phyloP scores from a whole-genome alignment of 2,113 vertebrate genomes.

The Guaruba guarouba region DNA sequence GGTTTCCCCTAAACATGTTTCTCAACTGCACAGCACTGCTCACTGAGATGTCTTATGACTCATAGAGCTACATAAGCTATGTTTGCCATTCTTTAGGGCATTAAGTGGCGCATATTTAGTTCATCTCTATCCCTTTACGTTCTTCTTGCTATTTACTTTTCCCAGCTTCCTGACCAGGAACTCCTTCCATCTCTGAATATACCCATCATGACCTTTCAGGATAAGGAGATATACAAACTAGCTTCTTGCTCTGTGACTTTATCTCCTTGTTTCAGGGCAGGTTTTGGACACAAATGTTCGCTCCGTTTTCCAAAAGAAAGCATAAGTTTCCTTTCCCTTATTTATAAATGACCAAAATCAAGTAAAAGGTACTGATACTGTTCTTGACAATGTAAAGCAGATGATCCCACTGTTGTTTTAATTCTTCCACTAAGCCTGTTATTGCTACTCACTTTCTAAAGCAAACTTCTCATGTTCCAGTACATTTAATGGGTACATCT shows the following conservation, averaged over 20 bases:
- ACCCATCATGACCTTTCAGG: accelerated
- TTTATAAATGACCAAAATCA: not conserved
- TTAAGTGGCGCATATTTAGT: not conserved
- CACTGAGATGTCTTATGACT: not conserved
- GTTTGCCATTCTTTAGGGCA: not conserved
- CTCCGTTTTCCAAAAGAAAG: not conserved
- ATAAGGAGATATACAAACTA: not conserved
- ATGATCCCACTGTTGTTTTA: not conserved
- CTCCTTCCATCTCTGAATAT: not conserved
- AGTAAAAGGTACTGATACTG: not conserved
- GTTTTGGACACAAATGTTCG: not conserved
- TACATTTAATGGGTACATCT: not conserved
- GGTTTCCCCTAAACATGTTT: not conserved
- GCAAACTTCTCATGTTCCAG: not conserved
- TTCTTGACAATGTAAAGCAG: not conserved
- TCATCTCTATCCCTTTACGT: not conserved
- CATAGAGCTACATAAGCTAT: not conserved
- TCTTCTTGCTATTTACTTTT: not conserved
- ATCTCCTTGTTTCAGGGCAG: not conserved
- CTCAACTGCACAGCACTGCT: not conserved
- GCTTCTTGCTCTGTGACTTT: not conserved
- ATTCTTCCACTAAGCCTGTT: not conserved
- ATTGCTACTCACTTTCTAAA: not conserved
- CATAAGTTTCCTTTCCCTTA: not conserved
- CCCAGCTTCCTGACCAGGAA: not conserved